Evolutionary conservation across 2,113 vertebrate species (phyloP).

Genomic region (Brachyhypopomus occidentalis): DNA sequence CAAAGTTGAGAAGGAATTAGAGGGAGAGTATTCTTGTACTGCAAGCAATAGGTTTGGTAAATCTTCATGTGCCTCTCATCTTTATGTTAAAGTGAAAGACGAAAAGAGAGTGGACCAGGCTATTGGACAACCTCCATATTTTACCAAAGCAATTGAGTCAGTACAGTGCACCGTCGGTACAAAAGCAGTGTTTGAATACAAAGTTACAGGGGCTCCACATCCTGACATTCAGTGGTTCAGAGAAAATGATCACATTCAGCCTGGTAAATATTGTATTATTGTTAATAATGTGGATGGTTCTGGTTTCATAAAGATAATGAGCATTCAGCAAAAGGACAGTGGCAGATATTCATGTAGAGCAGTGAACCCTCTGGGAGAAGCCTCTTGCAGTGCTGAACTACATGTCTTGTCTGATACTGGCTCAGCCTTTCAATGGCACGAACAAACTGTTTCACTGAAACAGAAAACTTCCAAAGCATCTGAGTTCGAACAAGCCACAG

Average conservation of each 20-base stretch:
- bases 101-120: conserved; percentile 34
- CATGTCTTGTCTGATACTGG: conserved; percentile 64
- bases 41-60: conserved; percentile 80
- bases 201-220: conserved; percentile 73
- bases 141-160: conserved; percentile 72
- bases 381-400: conserved; percentile 77
- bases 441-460: conserved; percentile 55
- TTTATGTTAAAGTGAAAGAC: conserved; percentile 73
- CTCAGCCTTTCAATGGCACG: conserved; percentile 35
- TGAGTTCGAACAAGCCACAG: conserved; percentile 58
- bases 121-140: conserved; percentile 72
- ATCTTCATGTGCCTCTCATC: conserved; percentile 73
- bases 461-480: conserved; percentile 64
- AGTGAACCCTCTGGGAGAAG: conserved; percentile 75
- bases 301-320: conserved; percentile 76
- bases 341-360: conserved; percentile 82
- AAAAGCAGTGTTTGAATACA: conserved; percentile 79
- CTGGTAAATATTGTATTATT: conserved; percentile 62
- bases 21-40: conserved; percentile 84
- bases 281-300: conserved; percentile 77
- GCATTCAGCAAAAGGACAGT: conserved; percentile 72
- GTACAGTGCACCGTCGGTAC: conserved; percentile 67
- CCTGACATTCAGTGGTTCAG: conserved; percentile 82
- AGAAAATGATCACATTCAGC: conserved; percentile 69
- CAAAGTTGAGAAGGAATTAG: conserved; percentile 68